Percentiles rank a stretch among this genome's conserved stretches.
Conservation (phyloP, 2,888 invertebrate genomes). For the Xestia xanthographa region DNA sequence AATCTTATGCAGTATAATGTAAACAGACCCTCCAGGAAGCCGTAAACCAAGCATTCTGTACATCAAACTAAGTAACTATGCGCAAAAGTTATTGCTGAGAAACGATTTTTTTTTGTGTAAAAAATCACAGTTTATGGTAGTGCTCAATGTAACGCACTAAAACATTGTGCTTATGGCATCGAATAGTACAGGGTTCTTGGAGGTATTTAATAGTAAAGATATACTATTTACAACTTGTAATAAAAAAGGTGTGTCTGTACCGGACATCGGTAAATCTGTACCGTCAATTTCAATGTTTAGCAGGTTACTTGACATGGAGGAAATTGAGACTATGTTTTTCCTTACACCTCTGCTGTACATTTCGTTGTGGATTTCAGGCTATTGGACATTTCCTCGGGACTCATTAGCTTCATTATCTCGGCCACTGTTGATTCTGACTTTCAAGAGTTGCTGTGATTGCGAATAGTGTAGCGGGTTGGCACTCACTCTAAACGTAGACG, state of each 20-base stretch:
- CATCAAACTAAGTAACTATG: background rate
- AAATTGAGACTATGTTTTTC: background rate
- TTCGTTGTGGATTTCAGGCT: background rate
- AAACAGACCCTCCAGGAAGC: background rate
- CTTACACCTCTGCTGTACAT: background rate
- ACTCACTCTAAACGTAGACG: too few relatives aligned
- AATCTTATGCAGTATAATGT: background rate
- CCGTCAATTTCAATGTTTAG: background rate
- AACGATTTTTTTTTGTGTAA: background rate
- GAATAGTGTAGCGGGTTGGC: background rate
- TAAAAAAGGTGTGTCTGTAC: background rate
- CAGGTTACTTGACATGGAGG: background rate
- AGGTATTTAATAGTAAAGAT: background rate
- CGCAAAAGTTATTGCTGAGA: background rate
- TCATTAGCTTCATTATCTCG: background rate
- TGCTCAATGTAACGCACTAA: background rate
- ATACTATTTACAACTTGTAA: background rate
- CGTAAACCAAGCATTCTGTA: background rate
- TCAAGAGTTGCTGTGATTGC: background rate
- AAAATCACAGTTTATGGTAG: background rate
- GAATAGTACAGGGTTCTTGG: background rate
- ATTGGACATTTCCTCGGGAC: background rate
- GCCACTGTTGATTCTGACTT: background rate
- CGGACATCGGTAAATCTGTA: background rate
- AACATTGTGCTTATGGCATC: background rate